Percentiles rank a stretch among this genome's conserved stretches.
phyloP scores from a whole-genome alignment of 1,140 invertebrate genomes.

The Augochlora pura region DNA sequence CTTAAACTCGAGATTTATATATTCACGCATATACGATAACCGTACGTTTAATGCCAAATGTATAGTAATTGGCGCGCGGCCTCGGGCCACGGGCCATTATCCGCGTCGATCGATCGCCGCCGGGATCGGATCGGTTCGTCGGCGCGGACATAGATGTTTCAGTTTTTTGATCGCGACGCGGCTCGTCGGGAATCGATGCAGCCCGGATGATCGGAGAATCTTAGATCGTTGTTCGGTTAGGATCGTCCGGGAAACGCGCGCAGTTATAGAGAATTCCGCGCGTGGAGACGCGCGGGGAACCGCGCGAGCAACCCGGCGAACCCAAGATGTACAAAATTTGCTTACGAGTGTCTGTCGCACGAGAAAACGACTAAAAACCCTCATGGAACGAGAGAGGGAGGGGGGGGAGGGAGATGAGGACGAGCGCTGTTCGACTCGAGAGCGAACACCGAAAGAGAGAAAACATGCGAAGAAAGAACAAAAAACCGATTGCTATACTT shows the following conservation, averaged over 20 bases:
- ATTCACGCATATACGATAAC: conserved; percentile 78
- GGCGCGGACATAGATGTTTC: background rate
- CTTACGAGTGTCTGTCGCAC: conserved; percentile 51
- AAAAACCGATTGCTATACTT: conserved; percentile 72
- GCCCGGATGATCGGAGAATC: background rate
- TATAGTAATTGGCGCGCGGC: conserved; percentile 77
- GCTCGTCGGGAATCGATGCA: background rate
- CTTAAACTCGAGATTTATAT: conserved; percentile 58
- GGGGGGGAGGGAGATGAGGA: conserved; percentile 16
- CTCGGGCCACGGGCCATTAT: conserved; percentile 25
- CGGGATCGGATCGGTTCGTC: background rate
- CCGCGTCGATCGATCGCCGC: conserved; percentile 12
- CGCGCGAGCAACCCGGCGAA: background rate
- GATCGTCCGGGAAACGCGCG: no score
- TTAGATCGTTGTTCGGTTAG: background rate
- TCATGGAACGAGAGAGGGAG: conserved; percentile 22
- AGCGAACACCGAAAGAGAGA: conserved; percentile 51
- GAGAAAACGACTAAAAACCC: conserved; percentile 38
- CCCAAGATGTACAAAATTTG: conserved; percentile 60
- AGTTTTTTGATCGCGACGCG: background rate
- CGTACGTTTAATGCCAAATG: conserved; percentile 81
- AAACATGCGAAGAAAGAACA: conserved; percentile 14
- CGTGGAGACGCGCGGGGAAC: no score
- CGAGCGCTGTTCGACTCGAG: conserved; percentile 37
- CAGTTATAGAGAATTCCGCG: no score